Base-by-base conservation (phyloP, 2,797 vertebrate genomes). In the Chiloscyllium punctatum region DNA sequence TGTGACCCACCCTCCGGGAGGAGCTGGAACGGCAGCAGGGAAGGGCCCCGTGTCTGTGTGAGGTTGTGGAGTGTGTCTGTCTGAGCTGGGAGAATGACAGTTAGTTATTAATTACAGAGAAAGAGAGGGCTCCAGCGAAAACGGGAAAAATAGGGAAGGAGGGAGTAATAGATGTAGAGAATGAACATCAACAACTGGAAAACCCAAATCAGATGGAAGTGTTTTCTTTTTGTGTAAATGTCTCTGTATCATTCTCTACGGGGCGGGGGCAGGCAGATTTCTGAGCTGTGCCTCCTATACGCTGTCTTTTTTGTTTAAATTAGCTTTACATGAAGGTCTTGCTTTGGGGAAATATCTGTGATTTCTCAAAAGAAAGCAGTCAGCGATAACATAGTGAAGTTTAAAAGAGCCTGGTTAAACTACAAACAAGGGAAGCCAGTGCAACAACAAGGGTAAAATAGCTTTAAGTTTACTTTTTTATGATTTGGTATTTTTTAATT, bases 201-300 rank as follows among this genome's bases (percentile, higher is more conserved):
- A 96, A 96, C 96, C 96, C 96, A 77, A 77, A n/a, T 16, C 27
- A 74, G 27, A 74, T 9, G 8, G 72, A 77, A 33, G 27, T 72
- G 72, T 86, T 48, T 48, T 8, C 25, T 21, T 86, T 42, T 37
- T 51, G 21, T 77, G 74, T 33, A 30, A 77, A 13, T n/a, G 7
- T 3, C 48, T 62, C 51, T 88, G 51, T 27, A 15, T 11, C 57
- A 13, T 1, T 90, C 42, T 23, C 79, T 30, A 57, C 5, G 25
- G 9, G 18, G 87, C n/a, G n/a, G n/a, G n/a, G n/a, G n/a, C n/a
- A n/a, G 87, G 51, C 9, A 6, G 5, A 6, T 84, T 48, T 48
- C 37, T 84, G 48, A 48, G 18, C 8, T 84, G 82, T 84, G 82
- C 21, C 37, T n/a, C 33, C 74, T 77, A 2, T 3, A 37, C 33